phyloP scores from a whole-genome alignment of 2,888 invertebrate genomes.

The Corbicula japonica region DNA sequence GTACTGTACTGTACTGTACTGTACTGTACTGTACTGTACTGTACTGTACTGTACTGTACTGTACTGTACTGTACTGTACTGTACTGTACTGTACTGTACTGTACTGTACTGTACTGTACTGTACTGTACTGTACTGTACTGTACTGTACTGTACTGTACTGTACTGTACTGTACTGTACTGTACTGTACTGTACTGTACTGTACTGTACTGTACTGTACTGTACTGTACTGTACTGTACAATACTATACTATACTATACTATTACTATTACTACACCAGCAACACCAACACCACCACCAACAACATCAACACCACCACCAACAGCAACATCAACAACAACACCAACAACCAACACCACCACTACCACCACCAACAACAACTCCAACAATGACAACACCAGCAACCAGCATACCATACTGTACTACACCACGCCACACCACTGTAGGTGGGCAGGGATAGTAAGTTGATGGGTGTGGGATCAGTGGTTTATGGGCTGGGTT shows the following conservation, averaged over 20 bases:
- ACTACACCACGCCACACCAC: too few species aligned
- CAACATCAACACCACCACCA: too few species aligned
- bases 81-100: slow-evolving; percentile 6
- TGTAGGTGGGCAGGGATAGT: too few species aligned
- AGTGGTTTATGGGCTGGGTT: too few species aligned
- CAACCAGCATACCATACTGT: too few species aligned
- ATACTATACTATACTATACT: neutral
- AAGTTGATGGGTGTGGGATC: too few species aligned
- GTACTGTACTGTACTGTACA: slow-evolving; percentile 22
- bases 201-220: slow-evolving; percentile 7
- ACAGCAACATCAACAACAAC: too few species aligned
- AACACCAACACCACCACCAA: too few species aligned
- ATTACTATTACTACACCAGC: too few species aligned
- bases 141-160: slow-evolving; percentile 20
- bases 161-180: slow-evolving; percentile 27
- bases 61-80: slow-evolving; percentile 27
- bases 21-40: slow-evolving; percentile 24
- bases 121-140: slow-evolving; percentile 24
- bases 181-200: slow-evolving; percentile 19
- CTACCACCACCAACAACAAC: too few species aligned
- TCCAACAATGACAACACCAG: too few species aligned
- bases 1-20: slow-evolving; percentile 21
- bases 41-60: slow-evolving; percentile 25
- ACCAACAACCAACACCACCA: too few species aligned
- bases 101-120: slow-evolving; percentile 29